These are phyloP conservation scores for Tholera decimalis DNA, from an alignment of 2,888 invertebrate genomes.

Conservation along the genomic window DNA sequence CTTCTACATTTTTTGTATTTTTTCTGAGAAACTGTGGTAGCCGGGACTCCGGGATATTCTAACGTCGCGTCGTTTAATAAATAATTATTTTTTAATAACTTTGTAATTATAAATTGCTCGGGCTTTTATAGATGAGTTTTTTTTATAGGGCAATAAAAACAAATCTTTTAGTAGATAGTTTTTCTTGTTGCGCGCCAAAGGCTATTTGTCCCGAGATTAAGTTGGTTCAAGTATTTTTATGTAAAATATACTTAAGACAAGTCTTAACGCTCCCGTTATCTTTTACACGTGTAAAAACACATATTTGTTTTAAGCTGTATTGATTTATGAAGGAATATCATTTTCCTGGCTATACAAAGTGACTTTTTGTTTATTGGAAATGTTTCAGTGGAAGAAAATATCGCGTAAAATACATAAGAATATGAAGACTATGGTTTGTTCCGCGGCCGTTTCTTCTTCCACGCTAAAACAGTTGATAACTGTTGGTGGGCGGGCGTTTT, in stretches of 20 bases:
- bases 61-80: slow-evolving; percentile 25
- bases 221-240: neutral
- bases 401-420: too few relatives aligned
- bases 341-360: neutral
- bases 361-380: too few relatives aligned
- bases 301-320: too few relatives aligned
- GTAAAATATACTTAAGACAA: neutral
- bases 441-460: too few relatives aligned
- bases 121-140: slow-evolving; percentile 5
- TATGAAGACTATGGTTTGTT: too few relatives aligned
- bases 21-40: slow-evolving; percentile 6
- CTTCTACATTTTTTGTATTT: slow-evolving; percentile 11
- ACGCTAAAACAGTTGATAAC: too few relatives aligned
- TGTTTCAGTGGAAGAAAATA: too few relatives aligned
- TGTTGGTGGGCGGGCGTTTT: too few relatives aligned
- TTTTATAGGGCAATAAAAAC: slow-evolving; percentile 29
- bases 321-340: too few relatives aligned
- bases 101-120: slow-evolving; percentile 34
- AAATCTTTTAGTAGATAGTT: slow-evolving; percentile 1
- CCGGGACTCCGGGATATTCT: slow-evolving; percentile 7
- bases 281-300: neutral
- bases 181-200: neutral
- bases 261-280: neutral
- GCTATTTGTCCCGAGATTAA: slow-evolving; percentile 16
- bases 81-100: slow-evolving; percentile 47